phyloP scores from a whole-genome alignment of 2,888 invertebrate species.

The Osmoderma eremita region DNA sequence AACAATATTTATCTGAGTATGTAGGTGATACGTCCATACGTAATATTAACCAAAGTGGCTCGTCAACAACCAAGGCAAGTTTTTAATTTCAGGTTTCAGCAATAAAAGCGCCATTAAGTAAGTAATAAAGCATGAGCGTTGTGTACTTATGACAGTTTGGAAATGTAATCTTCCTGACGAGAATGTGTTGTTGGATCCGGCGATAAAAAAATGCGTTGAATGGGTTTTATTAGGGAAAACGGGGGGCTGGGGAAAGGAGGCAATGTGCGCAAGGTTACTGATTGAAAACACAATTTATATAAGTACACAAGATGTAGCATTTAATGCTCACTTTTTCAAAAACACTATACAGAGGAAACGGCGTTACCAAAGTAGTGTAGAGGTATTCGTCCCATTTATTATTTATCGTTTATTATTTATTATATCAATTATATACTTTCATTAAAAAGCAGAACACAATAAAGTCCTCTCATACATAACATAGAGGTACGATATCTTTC shows the following conservation, averaged over 20 bases:
- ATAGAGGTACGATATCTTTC: slow-evolving; percentile 64
- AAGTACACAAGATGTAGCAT: slow-evolving; percentile 67
- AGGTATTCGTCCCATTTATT: slow-evolving; percentile 63
- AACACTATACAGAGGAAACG: slow-evolving; percentile 66
- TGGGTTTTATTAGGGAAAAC: slow-evolving; percentile 21
- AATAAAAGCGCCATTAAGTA: no score
- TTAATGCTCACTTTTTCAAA: slow-evolving; percentile 66
- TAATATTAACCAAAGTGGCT: no score
- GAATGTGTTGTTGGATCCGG: slow-evolving; percentile 32
- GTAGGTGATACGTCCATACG: no score
- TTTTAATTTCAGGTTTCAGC: no score
- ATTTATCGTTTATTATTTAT: slow-evolving; percentile 44
- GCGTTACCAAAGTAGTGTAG: slow-evolving; percentile 65
- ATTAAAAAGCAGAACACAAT: slow-evolving; percentile 66
- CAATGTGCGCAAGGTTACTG: slow-evolving; percentile 39
- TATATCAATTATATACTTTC: slow-evolving; percentile 51
- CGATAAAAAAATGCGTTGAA: slow-evolving; percentile 34
- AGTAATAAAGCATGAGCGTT: no score
- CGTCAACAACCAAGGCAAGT: no score
- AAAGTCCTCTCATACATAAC: slow-evolving; percentile 65
- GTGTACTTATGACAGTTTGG: slow-evolving; percentile 3
- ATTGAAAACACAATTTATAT: slow-evolving; percentile 52
- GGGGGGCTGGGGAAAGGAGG: slow-evolving; percentile 29
- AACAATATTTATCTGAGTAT: no score
- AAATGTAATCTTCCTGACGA: slow-evolving; percentile 30